These are phyloP conservation scores for Acleris sparsana DNA, from an alignment of 2,888 invertebrate species.

Conservation along the genomic window DNA sequence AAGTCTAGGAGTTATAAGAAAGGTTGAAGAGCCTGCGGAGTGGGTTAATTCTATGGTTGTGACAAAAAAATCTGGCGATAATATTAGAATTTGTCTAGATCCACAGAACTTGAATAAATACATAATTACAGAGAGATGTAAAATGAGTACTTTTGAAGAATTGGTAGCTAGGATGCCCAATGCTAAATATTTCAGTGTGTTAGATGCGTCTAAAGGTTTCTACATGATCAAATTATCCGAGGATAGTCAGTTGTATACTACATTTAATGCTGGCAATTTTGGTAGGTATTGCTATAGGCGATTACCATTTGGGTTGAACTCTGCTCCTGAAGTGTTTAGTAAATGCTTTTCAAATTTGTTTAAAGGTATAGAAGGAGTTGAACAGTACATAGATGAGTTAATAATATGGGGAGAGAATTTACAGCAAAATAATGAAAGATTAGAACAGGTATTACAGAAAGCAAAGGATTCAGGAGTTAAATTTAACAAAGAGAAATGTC, in stretches of 20 bases:
- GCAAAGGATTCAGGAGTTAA: constrained; percentile 16
- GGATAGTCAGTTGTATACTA: constrained; percentile 26
- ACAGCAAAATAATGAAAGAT: constrained; percentile 17
- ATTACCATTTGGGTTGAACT: constrained; percentile 32
- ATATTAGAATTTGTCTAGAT: constrained; percentile 25
- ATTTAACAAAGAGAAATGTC: constrained; percentile 35
- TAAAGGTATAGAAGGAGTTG: constrained; percentile 23
- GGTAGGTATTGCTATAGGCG: constrained; percentile 31
- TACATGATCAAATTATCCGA: constrained; percentile 24
- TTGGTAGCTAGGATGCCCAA: constrained; percentile 19
- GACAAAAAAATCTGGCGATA: constrained; percentile 1
- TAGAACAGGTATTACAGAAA: constrained; percentile 19
- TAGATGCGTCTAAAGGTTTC: constrained; percentile 28
- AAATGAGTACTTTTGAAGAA: constrained; percentile 20
- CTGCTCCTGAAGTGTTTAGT: constrained; percentile 32
- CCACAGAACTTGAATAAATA: constrained; percentile 25
- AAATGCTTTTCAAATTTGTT: constrained; percentile 29
- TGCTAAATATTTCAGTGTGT: constrained; percentile 21
- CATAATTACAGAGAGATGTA: constrained; percentile 19
- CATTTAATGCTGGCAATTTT: constrained; percentile 30
- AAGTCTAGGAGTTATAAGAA: constrained; percentile 14
- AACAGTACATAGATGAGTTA: constrained; percentile 29
- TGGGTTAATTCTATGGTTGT: constrained; percentile 24
- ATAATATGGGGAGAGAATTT: constrained; percentile 27
- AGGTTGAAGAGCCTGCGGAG: constrained; percentile 16